These are phyloP conservation scores for Holotrichia oblita DNA, from an alignment of 1,140 invertebrate genomes.

Conservation along the genomic window DNA sequence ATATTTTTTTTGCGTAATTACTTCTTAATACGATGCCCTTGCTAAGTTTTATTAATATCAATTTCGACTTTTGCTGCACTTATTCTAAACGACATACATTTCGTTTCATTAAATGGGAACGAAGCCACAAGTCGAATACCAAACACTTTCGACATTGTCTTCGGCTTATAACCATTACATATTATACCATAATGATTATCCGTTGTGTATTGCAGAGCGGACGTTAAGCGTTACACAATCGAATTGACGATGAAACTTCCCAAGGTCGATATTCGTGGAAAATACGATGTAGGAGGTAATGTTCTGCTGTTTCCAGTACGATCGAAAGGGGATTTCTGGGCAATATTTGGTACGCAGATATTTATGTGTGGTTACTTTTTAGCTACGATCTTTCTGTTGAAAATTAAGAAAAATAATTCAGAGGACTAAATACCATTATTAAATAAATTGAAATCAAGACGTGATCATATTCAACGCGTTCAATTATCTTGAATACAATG, in stretches of 20 bases:
- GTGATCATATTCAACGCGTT: too few species aligned
- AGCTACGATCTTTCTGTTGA: too few species aligned
- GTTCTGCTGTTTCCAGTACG: constrained; percentile 79
- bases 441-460: too few species aligned
- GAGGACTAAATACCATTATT: too few species aligned
- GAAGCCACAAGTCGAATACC: not conserved
- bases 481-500: too few species aligned
- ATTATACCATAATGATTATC: not conserved
- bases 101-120: not conserved
- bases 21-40: too few species aligned
- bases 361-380: not conserved
- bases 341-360: constrained; percentile 73
- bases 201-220: constrained; percentile 64
- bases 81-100: constrained; percentile 15
- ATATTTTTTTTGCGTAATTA: too few species aligned
- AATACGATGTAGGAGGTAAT: constrained; percentile 78
- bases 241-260: constrained; percentile 75
- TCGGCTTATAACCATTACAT: not conserved
- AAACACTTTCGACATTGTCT: constrained; percentile 8
- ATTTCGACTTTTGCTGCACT: not conserved
- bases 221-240: constrained; percentile 72
- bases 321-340: constrained; percentile 81
- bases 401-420: too few species aligned
- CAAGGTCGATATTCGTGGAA: constrained; percentile 75
- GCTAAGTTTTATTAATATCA: not conserved